These are phyloP conservation scores for Drosophila mettleri DNA, from an alignment of 2,888 invertebrate species.

Conservation along the genomic window DNA sequence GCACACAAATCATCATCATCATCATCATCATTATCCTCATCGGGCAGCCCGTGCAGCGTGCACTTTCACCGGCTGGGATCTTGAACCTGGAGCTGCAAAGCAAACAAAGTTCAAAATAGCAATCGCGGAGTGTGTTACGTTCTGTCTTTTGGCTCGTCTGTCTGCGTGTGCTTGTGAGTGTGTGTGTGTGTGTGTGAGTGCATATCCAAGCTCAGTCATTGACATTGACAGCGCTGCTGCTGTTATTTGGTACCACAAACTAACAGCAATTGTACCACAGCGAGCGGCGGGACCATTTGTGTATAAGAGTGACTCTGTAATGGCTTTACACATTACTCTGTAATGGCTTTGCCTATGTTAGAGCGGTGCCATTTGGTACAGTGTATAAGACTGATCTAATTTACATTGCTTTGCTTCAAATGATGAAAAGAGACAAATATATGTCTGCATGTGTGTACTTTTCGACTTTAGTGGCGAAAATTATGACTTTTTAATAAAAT, in stretches of 20 bases:
- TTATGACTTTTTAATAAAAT: no score
- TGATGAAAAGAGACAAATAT: no score
- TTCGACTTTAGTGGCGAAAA: no score
- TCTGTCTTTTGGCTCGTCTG: background rate
- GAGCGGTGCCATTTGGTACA: background rate
- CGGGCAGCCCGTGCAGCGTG: constrained; percentile 21
- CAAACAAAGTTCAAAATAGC: constrained; percentile 39
- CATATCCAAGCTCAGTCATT: constrained; percentile 15
- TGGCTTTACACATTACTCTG: no score
- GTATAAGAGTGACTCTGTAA: background rate
- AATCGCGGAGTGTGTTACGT: constrained; percentile 24
- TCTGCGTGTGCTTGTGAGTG: background rate
- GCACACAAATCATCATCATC: constrained; percentile 30
- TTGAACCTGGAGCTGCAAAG: constrained; percentile 28
- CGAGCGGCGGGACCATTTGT: background rate
- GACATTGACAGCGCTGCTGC: constrained; percentile 8
- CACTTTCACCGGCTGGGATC: constrained; percentile 52
- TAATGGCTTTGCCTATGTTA: background rate
- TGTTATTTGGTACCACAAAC: background rate
- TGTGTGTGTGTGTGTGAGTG: background rate
- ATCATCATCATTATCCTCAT: constrained; percentile 4
- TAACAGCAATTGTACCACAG: background rate
- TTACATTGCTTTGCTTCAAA: no score
- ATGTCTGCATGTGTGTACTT: no score
- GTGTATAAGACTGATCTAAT: no score